Percentiles rank a stretch among this genome's conserved stretches.
Conservation (phyloP, 2,113 vertebrate genomes). For the Cyprinodon variegatus region DNA sequence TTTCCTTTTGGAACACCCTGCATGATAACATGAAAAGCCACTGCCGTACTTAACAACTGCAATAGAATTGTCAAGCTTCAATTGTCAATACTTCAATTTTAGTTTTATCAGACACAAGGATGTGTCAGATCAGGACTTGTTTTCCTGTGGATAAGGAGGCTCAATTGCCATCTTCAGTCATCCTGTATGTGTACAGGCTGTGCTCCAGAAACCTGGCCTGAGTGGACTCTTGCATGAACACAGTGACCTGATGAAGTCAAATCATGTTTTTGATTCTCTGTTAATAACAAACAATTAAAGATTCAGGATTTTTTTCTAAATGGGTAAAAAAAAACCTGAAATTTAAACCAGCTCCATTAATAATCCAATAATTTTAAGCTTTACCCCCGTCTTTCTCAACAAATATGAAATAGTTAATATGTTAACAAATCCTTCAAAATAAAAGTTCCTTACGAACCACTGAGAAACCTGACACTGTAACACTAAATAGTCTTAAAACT, state of each 20-base stretch:
- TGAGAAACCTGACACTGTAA: background rate
- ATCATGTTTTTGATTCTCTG: conserved; percentile 49
- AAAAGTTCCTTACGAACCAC: background rate
- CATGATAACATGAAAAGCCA: no score
- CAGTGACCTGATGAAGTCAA: conserved; percentile 64
- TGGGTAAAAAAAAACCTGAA: background rate
- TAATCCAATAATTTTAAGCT: background rate
- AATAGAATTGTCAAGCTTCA: no score
- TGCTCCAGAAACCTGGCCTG: conserved; percentile 70
- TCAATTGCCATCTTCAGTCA: no score
- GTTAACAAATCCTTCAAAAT: conserved; percentile 18
- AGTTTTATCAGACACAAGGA: no score
- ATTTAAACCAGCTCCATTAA: background rate
- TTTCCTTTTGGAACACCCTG: no score
- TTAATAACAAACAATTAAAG: conserved; percentile 49
- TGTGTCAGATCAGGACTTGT: no score
- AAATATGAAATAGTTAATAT: background rate
- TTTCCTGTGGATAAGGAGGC: no score
- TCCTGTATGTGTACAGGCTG: conserved; percentile 58
- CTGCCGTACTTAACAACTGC: no score
- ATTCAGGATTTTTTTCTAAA: background rate
- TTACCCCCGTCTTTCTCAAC: conserved; percentile 57
- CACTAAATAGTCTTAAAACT: background rate
- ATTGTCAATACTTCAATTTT: no score
- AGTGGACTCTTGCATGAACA: conserved; percentile 75